Conservation (phyloP, 2,888 invertebrate genomes). For the Leptopilina myrica region DNA sequence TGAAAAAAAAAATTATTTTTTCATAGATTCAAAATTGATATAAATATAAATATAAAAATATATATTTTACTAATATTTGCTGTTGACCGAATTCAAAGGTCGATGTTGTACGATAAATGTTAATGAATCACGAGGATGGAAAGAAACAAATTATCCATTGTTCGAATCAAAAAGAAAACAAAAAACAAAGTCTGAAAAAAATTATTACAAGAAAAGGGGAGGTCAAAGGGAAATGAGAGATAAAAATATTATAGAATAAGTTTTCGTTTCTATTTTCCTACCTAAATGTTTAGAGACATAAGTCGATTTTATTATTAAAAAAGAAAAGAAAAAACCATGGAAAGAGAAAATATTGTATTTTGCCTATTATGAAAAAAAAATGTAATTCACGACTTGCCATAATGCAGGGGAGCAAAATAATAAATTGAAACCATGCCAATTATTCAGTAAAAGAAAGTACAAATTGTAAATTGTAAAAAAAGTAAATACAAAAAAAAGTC, state of each 20-base stretch:
- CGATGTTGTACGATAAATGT: conserved; percentile 50
- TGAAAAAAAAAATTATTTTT: conserved; percentile 55
- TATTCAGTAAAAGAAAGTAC: conserved; percentile 16
- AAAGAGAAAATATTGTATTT: conserved; percentile 48
- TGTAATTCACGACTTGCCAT: conserved; percentile 26
- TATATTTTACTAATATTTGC: conserved; percentile 66
- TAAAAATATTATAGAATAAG: conserved; percentile 47
- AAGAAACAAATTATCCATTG: conserved; percentile 15
- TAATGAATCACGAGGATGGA: conserved; percentile 31
- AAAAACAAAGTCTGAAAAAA: conserved; percentile 6
- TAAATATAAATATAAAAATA: background rate
- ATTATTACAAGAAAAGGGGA: conserved; percentile 38
- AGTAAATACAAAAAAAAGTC: conserved; percentile 1
- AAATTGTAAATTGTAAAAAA: conserved; percentile 47
- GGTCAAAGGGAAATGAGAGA: conserved; percentile 43
- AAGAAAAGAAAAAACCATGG: conserved; percentile 21
- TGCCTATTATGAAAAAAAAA: conserved; percentile 7
- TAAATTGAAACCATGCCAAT: conserved; percentile 3
- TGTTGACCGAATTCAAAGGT: conserved; percentile 42
- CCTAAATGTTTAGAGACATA: conserved; percentile 56
- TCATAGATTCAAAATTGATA: conserved; percentile 64
- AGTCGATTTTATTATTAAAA: conserved; percentile 50
- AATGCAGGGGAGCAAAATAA: conserved; percentile 12
- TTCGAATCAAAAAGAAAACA: conserved; percentile 12
- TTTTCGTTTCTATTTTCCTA: conserved; percentile 68